Conservation (phyloP, 2,888 invertebrate genomes). For the Dione juno region DNA sequence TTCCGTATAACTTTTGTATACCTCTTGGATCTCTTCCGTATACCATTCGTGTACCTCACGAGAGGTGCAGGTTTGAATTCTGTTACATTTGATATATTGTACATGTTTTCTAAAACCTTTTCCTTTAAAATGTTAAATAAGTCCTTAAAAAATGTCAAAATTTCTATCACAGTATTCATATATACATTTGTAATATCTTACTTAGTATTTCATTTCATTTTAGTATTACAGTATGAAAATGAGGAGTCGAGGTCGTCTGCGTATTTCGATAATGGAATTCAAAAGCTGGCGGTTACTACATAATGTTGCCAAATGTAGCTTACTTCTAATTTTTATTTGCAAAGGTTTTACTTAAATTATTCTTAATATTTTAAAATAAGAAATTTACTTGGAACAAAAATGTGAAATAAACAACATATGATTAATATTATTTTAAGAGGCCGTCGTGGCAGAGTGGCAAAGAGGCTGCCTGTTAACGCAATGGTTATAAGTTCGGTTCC, state of each 20-base stretch:
- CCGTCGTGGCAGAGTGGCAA: too few species aligned
- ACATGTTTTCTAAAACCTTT: too few species aligned
- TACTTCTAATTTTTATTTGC: neutral
- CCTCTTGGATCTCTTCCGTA: too few species aligned
- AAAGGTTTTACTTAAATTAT: neutral
- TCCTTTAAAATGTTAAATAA: too few species aligned
- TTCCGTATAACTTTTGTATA: too few species aligned
- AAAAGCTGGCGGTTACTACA: neutral
- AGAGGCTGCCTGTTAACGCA: too few species aligned
- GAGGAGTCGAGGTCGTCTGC: neutral
- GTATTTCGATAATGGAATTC: conserved; percentile 6
- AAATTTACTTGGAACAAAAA: neutral
- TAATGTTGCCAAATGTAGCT: neutral
- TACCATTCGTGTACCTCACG: too few species aligned
- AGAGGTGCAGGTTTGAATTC: too few species aligned
- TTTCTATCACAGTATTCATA: neutral
- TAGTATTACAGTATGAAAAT: neutral
- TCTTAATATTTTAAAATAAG: neutral
- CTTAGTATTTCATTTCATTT: neutral
- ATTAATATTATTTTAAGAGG: neutral
- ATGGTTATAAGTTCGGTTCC: too few species aligned
- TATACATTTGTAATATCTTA: neutral
- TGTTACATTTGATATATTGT: too few species aligned
- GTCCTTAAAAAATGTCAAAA: too few species aligned
- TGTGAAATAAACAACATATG: too few species aligned